phyloP scores from a whole-genome alignment of 2,113 vertebrate species.

The Plecturocebus donacophilus region DNA sequence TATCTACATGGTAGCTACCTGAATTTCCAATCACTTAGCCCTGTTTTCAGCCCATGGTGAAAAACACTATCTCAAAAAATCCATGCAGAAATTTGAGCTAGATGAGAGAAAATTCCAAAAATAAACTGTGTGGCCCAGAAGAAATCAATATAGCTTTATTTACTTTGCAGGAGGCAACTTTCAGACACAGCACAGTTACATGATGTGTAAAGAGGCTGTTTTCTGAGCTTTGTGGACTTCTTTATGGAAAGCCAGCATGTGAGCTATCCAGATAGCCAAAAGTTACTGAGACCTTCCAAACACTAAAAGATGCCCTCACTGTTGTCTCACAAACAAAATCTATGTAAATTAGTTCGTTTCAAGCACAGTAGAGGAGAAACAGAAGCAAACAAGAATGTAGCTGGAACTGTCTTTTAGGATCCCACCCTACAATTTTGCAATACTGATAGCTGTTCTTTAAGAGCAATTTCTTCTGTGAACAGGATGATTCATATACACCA shows the following conservation, averaged over 20 bases:
- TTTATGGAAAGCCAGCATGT: background rate
- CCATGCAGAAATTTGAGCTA: background rate
- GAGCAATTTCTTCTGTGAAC: background rate
- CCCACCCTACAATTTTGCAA: background rate
- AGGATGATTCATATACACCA: background rate
- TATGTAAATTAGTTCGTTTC: background rate
- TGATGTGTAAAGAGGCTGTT: conserved; percentile 40
- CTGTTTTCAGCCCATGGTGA: background rate
- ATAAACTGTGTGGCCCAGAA: background rate
- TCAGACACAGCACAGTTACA: background rate
- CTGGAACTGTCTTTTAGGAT: background rate
- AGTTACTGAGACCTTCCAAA: background rate
- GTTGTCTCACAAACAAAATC: background rate
- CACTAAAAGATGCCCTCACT: background rate
- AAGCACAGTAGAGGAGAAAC: background rate
- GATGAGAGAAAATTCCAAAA: conserved; percentile 64
- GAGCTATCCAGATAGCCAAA: background rate
- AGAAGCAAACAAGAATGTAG: background rate
- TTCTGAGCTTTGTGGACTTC: conserved; percentile 11
- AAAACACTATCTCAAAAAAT: conserved; percentile 58
- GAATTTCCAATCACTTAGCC: background rate
- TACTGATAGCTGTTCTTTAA: background rate
- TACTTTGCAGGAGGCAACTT: background rate
- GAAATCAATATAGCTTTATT: conserved; percentile 61
- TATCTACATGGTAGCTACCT: background rate